Evolutionary conservation across 37 sponge, comb jelly and placozoan species (phyloP), one percentile per base, ranked within the genome.

Genomic region (Ianthella basta): DNA sequence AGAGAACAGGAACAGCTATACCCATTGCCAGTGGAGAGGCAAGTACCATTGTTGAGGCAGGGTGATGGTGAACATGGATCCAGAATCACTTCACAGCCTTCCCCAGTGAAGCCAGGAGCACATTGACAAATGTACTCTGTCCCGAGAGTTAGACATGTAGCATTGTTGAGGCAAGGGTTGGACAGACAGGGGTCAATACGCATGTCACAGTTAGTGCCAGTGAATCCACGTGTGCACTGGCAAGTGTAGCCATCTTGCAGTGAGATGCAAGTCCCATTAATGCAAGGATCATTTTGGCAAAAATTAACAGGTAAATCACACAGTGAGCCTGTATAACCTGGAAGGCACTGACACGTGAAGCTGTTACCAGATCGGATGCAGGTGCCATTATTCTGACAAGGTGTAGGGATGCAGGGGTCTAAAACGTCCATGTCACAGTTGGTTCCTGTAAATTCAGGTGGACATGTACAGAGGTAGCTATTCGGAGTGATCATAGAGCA

Each of bases 181-280:
- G 1, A 44, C 12, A 40, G 56, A 72, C 94, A 93, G 3, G 84
- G 82, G 83, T 90, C 80, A 20, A 93, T 81, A 15, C 79, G 53
- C 24, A 23, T 40, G n/a, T 74, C 86, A 84, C 94, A 93, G 33
- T 41, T 18, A 19, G 18, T 35, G 4, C 88, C 94, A 66, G 33
- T 19, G 72, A 39, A 83, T 12, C 84, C 84, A 34, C 13, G 54
- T 18, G 2, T 3, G 37, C 84, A 83, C 44, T 21, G 14, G 16
- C 84, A 83, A 18, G 13, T 32, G 25, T 33, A 72, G n/a, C 70
- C 69, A 67, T 36, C 56, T 53, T 50, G 36, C 6, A 39, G 16
- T 21, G 82, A 14, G 21, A 61, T 34, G 55, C 82, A 81, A 57
- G 82, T 59, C 30, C 82, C 82, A 75, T 69, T 69, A 41, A 30